phyloP scores from a whole-genome alignment of 2,888 invertebrate species.

The Latrodectus hesperus region DNA sequence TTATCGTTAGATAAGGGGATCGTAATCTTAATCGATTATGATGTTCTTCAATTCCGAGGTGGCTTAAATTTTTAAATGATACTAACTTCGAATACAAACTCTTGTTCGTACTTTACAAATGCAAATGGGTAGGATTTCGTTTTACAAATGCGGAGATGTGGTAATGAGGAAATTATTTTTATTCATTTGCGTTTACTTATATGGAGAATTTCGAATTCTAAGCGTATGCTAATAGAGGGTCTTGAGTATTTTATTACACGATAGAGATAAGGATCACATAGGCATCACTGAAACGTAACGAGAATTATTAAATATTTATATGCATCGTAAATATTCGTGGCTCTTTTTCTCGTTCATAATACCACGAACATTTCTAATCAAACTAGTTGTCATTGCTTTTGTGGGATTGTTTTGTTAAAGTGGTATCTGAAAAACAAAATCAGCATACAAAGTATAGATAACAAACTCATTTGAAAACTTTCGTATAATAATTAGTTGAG shows the following conservation, averaged over 20 bases:
- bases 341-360: constrained; percentile 18
- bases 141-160: constrained; percentile 32
- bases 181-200: neutral
- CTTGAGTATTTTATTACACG: constrained; percentile 34
- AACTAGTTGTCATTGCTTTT: neutral
- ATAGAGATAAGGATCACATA: constrained; percentile 1
- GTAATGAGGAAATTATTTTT: constrained; percentile 33
- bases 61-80: constrained; percentile 59
- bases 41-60: constrained; percentile 20
- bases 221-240: constrained; percentile 57
- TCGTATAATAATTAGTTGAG: constrained; percentile 15
- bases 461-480: constrained; percentile 10
- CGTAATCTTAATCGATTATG: constrained; percentile 42
- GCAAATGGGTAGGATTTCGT: constrained; percentile 45
- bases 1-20: constrained; percentile 36
- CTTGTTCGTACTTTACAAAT: constrained; percentile 47
- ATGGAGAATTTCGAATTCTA: constrained; percentile 1
- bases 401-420: neutral
- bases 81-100: constrained; percentile 16
- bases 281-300: neutral
- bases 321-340: constrained; percentile 12
- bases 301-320: constrained; percentile 21
- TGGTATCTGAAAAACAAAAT: neutral
- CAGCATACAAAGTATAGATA: neutral
- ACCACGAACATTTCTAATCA: neutral